Percentiles rank a stretch among this genome's conserved stretches.
These are phyloP conservation scores for Osmoderma eremita DNA, from an alignment of 2,888 invertebrate genomes.

Conservation along the genomic window DNA sequence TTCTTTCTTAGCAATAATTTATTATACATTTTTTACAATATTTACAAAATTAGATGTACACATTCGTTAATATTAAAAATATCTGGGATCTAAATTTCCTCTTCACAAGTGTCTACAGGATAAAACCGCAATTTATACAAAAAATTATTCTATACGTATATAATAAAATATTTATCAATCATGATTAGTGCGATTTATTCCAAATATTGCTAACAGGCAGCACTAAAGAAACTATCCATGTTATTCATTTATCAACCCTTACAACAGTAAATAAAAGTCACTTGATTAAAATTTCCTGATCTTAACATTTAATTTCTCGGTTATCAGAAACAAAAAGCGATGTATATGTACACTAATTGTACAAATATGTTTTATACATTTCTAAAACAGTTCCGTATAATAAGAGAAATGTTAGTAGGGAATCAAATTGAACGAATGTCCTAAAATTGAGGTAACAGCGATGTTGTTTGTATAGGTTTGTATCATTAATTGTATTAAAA, in stretches of 20 bases:
- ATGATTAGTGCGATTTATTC: constrained; percentile 16
- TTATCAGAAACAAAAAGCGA: no score
- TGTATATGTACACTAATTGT: no score
- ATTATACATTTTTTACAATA: constrained; percentile 38
- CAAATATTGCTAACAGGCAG: constrained; percentile 26
- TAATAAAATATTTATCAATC: constrained; percentile 33
- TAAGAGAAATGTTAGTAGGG: no score
- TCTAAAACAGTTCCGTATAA: no score
- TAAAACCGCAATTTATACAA: constrained; percentile 34
- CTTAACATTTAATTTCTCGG: no score
- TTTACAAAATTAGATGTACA: constrained; percentile 36
- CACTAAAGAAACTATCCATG: constrained; percentile 13
- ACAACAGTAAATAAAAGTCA: no score
- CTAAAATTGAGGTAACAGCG: no score
- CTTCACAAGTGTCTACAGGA: constrained; percentile 3
- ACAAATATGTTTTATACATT: no score
- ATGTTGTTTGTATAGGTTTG: no score
- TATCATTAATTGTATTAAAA: no score
- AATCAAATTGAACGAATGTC: no score
- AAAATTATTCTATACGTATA: constrained; percentile 27
- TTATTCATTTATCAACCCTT: not conserved
- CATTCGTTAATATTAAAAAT: constrained; percentile 21
- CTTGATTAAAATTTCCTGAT: no score
- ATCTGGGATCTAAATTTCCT: constrained; percentile 24
- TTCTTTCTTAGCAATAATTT: constrained; percentile 26